Base-by-base conservation (phyloP, 37 sponge, comb jelly and placozoan genomes). In the Lycopodina hypogea region DNA sequence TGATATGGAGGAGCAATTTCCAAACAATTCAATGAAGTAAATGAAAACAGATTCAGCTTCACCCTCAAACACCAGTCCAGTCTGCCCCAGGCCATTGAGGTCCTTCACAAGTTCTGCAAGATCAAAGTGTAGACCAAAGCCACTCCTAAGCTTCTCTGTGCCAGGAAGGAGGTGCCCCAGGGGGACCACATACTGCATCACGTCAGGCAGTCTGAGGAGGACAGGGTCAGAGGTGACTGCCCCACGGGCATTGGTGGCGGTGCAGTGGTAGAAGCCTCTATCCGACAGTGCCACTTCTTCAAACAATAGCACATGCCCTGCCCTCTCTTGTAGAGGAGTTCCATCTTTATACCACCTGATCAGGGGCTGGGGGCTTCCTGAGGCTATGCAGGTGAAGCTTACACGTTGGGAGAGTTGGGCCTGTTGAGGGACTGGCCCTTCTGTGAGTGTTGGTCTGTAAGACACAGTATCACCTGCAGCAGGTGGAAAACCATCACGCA, bases 301-400 rank as follows among this genome's bases (percentile, higher is more conserved):
- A 12, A 57, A 24, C 26, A 76, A 19, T 42, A 76, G 56, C 12
- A 26, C n/a, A 21, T 24, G 41, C 17, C 51, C 19, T 34, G 2
- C 9, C 22, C 36, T 14, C 33, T 40, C 23, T 15, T 36, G 56
- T 7, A 76, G 62, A 6, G 21, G 34, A 24, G 14, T 17, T 4
- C 71, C 53, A 51, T 85, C 86, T 63, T 85, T 85, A 65, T 65
- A 85, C 86, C 86, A 85, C 51, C 21, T 32, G 86, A 85, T 85
- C 9, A 0, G 12, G 4, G 86, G 86, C 24, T 70, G 53, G 7
- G 86, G 86, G 39, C 29, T 53, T 32, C 86, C 86, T 9, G 37
- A 34, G 39, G 60, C 80, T 15, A 26, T 33, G 42, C 86, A 85
- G 35, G 52, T 72, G 23, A 85, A 66, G 24, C 61, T 62, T n/a